phyloP scores from a whole-genome alignment of 2,888 invertebrate genomes.

The Nomada hirtipes region DNA sequence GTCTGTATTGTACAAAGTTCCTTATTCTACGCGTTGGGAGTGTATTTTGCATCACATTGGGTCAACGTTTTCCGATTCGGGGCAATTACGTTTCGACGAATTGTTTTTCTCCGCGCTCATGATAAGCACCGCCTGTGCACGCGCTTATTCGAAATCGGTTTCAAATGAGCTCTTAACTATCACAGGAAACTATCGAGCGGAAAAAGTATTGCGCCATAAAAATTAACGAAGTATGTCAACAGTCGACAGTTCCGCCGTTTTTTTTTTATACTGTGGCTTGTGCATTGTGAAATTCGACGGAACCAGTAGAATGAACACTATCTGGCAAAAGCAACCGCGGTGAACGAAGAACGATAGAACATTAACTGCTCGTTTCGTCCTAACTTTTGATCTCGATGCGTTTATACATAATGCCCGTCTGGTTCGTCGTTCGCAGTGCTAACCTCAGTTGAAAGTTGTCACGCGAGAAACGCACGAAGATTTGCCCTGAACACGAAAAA shows the following conservation, averaged over 20 bases:
- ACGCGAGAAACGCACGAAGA: background rate
- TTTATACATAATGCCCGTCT: background rate
- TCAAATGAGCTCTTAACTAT: constrained; percentile 16
- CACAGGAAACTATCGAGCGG: constrained; percentile 19
- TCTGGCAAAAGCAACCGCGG: background rate
- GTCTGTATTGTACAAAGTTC: constrained; percentile 40
- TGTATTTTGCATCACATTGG: constrained; percentile 5
- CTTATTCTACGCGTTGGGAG: constrained; percentile 33
- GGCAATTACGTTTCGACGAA: constrained; percentile 8
- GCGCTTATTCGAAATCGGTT: background rate
- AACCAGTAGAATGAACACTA: background rate
- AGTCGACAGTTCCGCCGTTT: background rate
- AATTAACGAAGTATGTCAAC: background rate
- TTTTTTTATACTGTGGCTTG: background rate
- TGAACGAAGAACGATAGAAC: background rate
- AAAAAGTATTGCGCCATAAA: constrained; percentile 1
- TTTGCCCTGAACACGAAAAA: background rate
- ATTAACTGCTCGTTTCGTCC: background rate
- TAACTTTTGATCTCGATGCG: background rate
- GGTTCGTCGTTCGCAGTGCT: background rate
- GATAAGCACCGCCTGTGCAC: background rate
- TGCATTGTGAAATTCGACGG: background rate
- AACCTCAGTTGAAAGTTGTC: background rate
- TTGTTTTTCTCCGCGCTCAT: background rate
- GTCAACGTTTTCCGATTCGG: background rate